Percentiles rank a stretch among this genome's conserved stretches.
Conservation (phyloP, 2,797 vertebrate genomes). For the Apogon talboti region DNA sequence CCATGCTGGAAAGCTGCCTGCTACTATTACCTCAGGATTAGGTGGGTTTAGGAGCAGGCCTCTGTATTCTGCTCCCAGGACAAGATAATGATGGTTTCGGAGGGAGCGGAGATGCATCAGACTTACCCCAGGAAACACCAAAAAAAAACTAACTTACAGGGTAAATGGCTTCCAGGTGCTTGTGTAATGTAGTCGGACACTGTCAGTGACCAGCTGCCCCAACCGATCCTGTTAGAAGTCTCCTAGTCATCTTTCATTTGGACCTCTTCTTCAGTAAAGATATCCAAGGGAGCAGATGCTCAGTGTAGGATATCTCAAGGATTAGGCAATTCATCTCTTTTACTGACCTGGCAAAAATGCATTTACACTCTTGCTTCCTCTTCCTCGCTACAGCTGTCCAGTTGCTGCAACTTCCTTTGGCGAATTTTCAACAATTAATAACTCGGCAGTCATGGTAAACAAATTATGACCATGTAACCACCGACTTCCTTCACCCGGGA, state of each 20-base stretch:
- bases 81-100: slow-evolving; percentile 70
- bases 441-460: background rate
- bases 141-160: slow-evolving; percentile 21
- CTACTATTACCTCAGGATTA: slow-evolving; percentile 63
- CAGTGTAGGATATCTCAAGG: slow-evolving; percentile 5
- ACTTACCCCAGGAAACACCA: slow-evolving; percentile 26
- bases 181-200: slow-evolving; percentile 18
- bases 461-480: background rate
- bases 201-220: slow-evolving; percentile 3
- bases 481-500: slow-evolving; percentile 1
- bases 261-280: slow-evolving; percentile 2
- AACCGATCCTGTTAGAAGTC: slow-evolving; percentile 13
- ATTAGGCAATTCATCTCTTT: slow-evolving; percentile 14
- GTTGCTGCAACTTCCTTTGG: background rate
- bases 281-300: slow-evolving; percentile 27
- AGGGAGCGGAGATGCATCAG: slow-evolving; percentile 50
- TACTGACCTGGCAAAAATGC: slow-evolving; percentile 9
- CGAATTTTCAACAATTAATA: slow-evolving; percentile 1
- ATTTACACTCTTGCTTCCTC: slow-evolving; percentile 7
- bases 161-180: slow-evolving; percentile 70
- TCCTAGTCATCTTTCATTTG: slow-evolving; percentile 14
- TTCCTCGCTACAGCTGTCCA: slow-evolving; percentile 1
- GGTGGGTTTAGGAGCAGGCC: slow-evolving; percentile 48
- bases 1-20: slow-evolving; percentile 53
- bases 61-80: slow-evolving; percentile 40